Evolutionary conservation across 2,888 invertebrate species (phyloP).

Genomic region (Chydorus sphaericus): DNA sequence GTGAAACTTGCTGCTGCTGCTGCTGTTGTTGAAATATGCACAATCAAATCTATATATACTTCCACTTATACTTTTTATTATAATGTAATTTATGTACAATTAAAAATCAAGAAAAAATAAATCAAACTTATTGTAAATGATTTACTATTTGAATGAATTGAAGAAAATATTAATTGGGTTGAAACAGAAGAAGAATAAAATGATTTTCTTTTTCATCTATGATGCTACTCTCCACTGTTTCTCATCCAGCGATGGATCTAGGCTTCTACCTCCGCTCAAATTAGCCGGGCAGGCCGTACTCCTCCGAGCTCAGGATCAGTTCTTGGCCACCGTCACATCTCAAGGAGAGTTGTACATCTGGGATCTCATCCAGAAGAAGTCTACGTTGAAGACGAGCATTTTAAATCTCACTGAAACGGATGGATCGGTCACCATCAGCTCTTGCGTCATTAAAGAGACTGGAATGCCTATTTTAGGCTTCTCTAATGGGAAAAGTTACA

Average conservation of each 20-base stretch:
- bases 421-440: slow-evolving; percentile 37
- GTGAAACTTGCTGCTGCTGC: too few species aligned
- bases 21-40: too few species aligned
- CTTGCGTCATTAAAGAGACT: slow-evolving; percentile 45
- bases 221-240: slow-evolving; percentile 52
- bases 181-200: too few species aligned
- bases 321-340: slow-evolving; percentile 40
- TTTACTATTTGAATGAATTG: too few species aligned
- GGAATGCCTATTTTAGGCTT: slow-evolving; percentile 72
- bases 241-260: slow-evolving; percentile 34
- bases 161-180: too few species aligned
- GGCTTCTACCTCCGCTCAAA: slow-evolving; percentile 37
- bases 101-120: too few species aligned
- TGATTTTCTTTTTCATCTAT: too few species aligned
- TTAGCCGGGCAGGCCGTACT: slow-evolving; percentile 44
- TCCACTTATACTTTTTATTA: too few species aligned
- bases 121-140: too few species aligned
- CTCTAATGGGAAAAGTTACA: slow-evolving; percentile 68
- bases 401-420: slow-evolving; percentile 21
- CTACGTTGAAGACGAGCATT: slow-evolving; percentile 39
- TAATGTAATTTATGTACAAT: too few species aligned
- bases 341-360: slow-evolving; percentile 40
- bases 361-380: slow-evolving; percentile 41
- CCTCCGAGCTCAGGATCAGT: slow-evolving; percentile 35
- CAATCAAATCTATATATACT: too few species aligned